phyloP scores from a whole-genome alignment of 2,113 vertebrate genomes.

The Pachycephala philippinensis region DNA sequence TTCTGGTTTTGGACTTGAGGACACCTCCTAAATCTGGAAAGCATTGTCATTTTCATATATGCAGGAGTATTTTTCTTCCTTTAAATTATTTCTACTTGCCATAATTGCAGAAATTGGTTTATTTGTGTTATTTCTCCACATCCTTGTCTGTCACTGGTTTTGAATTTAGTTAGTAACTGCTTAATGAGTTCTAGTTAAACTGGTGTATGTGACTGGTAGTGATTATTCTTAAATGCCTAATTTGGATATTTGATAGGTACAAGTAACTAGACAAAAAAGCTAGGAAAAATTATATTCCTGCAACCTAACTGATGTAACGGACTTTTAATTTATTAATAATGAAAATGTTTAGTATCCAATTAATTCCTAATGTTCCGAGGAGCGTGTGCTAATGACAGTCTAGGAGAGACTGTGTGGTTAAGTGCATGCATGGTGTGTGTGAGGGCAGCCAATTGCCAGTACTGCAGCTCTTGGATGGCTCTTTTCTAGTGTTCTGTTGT shows the following conservation, averaged over 20 bases:
- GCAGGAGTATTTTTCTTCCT: not conserved
- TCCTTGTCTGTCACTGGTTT: not conserved
- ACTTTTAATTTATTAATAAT: not conserved
- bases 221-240: not conserved
- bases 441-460: not conserved
- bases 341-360: not conserved
- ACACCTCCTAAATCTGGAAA: not conserved
- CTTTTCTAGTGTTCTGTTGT: not conserved
- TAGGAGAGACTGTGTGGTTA: not conserved
- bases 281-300: not conserved
- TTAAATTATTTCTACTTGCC: not conserved
- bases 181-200: not conserved
- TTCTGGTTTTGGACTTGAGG: not conserved
- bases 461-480: not conserved
- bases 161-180: not conserved
- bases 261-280: not conserved
- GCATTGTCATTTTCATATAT: not conserved
- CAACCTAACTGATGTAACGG: not conserved
- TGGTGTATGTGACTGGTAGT: not conserved
- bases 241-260: not conserved
- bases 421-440: rapidly evolving
- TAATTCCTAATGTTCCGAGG: not conserved
- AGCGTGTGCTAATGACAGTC: not conserved
- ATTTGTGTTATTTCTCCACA: not conserved
- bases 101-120: not conserved